Conservation (phyloP, 2,113 vertebrate species). For the Ochotona curzoniae region DNA sequence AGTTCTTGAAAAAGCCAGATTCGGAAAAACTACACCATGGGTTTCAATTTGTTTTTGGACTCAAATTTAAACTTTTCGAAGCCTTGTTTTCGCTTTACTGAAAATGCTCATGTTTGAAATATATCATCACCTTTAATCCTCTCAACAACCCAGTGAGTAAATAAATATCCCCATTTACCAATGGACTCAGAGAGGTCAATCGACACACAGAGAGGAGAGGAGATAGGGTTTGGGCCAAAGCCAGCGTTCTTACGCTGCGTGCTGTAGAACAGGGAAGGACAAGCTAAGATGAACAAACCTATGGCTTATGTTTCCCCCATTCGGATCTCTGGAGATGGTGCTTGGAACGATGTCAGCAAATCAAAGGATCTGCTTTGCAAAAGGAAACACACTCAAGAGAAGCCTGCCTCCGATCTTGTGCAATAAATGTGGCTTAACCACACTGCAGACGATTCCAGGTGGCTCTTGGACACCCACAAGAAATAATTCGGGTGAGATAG, state of each 20-base stretch:
- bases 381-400: not conserved
- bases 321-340: not conserved
- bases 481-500: not conserved
- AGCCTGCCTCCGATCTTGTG: not conserved
- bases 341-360: not conserved
- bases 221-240: not conserved
- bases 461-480: rapidly evolving
- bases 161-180: not conserved
- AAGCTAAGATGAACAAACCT: not conserved
- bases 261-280: not conserved
- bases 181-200: not conserved
- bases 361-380: not conserved
- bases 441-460: rapidly evolving
- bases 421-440: no score
- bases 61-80: no score
- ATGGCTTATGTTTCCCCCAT: rapidly evolving
- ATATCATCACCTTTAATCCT: not conserved
- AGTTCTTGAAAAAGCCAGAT: no score
- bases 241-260: not conserved
- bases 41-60: no score
- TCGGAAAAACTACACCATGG: no score
- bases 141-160: not conserved
- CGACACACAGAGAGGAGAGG: not conserved
- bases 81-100: not conserved
- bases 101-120: not conserved